Base-by-base conservation (phyloP, 1,140 invertebrate species). In the Calliopsis andreniformis region DNA sequence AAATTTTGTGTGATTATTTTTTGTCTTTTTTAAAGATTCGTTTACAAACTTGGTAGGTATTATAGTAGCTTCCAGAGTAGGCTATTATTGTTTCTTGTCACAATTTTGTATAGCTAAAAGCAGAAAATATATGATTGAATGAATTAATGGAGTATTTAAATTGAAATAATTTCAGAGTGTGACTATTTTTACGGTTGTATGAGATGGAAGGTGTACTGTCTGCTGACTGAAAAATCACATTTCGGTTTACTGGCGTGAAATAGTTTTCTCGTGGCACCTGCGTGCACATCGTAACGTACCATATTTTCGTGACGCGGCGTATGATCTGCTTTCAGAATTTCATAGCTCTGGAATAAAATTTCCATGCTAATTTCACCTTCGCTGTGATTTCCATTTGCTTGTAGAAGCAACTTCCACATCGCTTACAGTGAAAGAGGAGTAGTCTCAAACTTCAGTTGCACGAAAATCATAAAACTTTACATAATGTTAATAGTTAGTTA, bases 181-280 rank as follows among this genome's bases (percentile, higher is more conserved):
- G 16, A 16, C n/a, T 18, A 28, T 28, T 39, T 28, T 55, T 23
- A 30, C 18, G 49, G 23, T 6, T 7, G 18, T 18, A 14, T 20
- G 23, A 16, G n/a, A 39, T 10, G 25, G 8, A 7, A 25, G 8
- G 6, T 7, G 16, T 16, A 20, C 16, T 14, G 49, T 39, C 16
- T 53, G 49, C 23, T 10, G 32, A n/a, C 18, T 55, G 49, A 55
- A 53, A 39, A 28, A 55, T 42, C 28, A 53, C 35, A 39, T 39
- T 49, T 51, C 28, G 14, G 14, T 35, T 66, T 49, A 67, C 47
- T 25, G 20, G 45, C 47, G 51, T 39, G 51, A 67, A 51, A 25
- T 51, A 1, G 47, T 43, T 51, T 67, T 67, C 25, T 20, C 4
- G 2, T 6, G 8, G 49, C 23, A 12, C 16, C 16, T 39, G 39